Evolutionary conservation across 1,140 invertebrate genomes (phyloP), one percentile per base, ranked within the genome.

Genomic region (Cardiocondyla obscurior): DNA sequence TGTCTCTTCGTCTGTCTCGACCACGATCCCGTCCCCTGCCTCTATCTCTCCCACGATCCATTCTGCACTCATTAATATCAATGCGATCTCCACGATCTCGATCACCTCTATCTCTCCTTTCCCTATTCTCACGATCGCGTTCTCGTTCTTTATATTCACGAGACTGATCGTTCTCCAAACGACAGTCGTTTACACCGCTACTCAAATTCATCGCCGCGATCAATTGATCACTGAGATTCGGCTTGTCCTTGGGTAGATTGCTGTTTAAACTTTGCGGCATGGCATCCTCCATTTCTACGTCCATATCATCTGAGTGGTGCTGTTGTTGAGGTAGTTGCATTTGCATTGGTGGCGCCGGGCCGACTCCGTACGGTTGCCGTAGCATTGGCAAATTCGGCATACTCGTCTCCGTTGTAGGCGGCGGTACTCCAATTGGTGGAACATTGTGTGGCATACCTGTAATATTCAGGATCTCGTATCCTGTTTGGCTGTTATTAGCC

Each of bases 281-380:
- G 12, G 94, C 95, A 55, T 96, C 95, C 90, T 96, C 96, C 90
- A 96, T 95, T 84, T 96, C 95, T 89, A 96, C 96, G 81, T 96
- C 95, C 94, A 96, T 95, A 51, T 96, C 95, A 22, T 95, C 94
- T 1, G 90, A 90, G 33, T 90, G 90, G 58, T 93, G 90, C 19
- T 90, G 87, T 81, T 91, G 92, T 8, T 94, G 94, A 19, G 92
- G 90, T 81, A 95, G 92, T 51, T 93, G 93, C 84, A 93, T 91
- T 57, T 92, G 92, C 86, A 93, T 92, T 0, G 94, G 94, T 8
- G 93, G 93, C n/a, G 94, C 90, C 22, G 94, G 93, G 4, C 91
- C 93, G 55, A 91, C 85, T 64, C 91, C 90, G 51, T 90, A 93
- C 0, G 91, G 86, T 55, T 94, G 93, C 0, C 93, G 88, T 72